Base-by-base conservation (phyloP, 2,113 vertebrate species). In the Eulemur rufifrons region DNA sequence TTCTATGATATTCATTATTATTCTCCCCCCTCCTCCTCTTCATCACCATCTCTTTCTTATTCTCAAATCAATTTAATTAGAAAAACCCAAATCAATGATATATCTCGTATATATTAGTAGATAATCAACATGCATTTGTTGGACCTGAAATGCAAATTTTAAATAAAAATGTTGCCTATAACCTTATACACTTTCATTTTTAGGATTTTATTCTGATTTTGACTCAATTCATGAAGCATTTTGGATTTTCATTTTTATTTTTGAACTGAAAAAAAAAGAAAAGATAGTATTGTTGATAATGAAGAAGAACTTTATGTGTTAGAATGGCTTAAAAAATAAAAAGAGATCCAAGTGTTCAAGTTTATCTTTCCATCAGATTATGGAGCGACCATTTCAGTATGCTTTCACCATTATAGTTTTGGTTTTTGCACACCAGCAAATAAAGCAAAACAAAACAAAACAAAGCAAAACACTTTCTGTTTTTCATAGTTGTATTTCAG, bases 61-160 rank as follows among this genome's bases (percentile, higher is more conserved):
- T 52, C n/a, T 81, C 45, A 92, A 71, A 56, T 56, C 42, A 68
- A 68, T 86, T 92, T 59, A 94, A 61, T 54, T 77, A 63, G 39
- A 37, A 95, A 83, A 47, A 81, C 37, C 8, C n/a, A 87, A 68
- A 86, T 18, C 32, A 91, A 45, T 80, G 47, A 66, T n/a, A 21
- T 23, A 37, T 78, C 27, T 29, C 45, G 10, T 66, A 34, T 13
- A 23, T 81, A 34, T 81, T 82, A 54, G 54, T 56, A 81, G 29
- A 45, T 54, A 69, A 4, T 89, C 52, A 91, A 52, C 23, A 52
- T 86, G 25, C 3, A 27, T 50, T 78, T 78, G 47, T 45, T 64
- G 52, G 10, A 39, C 54, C 15, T 85, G 20, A 86, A 96, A 81
- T 82, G 86, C 86, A 83, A 92, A 80, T 56, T 94, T 91, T 73